Evolutionary conservation across 2,888 invertebrate genomes (phyloP).

Genomic region (Eurois occulta): DNA sequence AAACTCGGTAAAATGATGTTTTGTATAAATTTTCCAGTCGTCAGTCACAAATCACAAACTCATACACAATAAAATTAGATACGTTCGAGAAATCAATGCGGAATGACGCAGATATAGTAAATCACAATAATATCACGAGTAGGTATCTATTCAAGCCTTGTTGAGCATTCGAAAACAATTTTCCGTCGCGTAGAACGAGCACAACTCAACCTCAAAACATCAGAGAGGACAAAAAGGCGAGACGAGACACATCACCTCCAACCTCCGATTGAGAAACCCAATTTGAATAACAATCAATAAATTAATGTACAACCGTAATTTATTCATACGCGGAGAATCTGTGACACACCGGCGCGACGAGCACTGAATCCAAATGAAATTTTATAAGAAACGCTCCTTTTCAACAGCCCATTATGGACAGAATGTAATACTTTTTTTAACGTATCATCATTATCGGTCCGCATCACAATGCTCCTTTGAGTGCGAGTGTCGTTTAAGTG

Average conservation of each 20-base stretch:
- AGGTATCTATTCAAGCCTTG: slow-evolving; percentile 70
- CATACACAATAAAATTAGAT: slow-evolving; percentile 77
- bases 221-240: slow-evolving; percentile 80
- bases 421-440: slow-evolving; percentile 88
- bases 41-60: slow-evolving; percentile 75
- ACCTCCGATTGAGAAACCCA: slow-evolving; percentile 89
- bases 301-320: slow-evolving; percentile 89
- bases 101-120: slow-evolving; percentile 75
- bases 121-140: slow-evolving; percentile 69
- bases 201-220: slow-evolving; percentile 83
- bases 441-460: slow-evolving; percentile 87
- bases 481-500: slow-evolving; percentile 84
- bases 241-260: slow-evolving; percentile 87
- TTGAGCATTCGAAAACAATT: slow-evolving; percentile 80
- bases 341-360: slow-evolving; percentile 85
- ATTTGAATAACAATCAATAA: slow-evolving; percentile 91
- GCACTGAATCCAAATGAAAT: slow-evolving; percentile 88
- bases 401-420: slow-evolving; percentile 84
- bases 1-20: slow-evolving; percentile 48
- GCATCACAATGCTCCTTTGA: slow-evolving; percentile 86
- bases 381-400: slow-evolving; percentile 88
- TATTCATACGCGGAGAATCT: slow-evolving; percentile 86
- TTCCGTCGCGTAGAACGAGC: slow-evolving; percentile 75
- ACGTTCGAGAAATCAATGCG: slow-evolving; percentile 75
- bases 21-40: slow-evolving; percentile 77